These are phyloP conservation scores for Camelus bactrianus DNA, from an alignment of 2,113 vertebrate genomes.

Conservation along the genomic window DNA sequence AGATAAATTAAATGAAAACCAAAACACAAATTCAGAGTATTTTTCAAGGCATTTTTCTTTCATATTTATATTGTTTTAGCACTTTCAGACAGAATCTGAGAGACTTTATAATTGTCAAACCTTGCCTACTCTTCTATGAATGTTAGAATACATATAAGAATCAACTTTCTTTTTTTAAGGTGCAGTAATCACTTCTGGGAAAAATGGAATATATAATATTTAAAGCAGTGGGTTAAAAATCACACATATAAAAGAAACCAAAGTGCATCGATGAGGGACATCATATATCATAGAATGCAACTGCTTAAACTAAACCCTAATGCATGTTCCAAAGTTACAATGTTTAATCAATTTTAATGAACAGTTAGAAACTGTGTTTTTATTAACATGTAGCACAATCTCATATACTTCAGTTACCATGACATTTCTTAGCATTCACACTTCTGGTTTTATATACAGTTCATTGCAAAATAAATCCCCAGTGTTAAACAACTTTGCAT, in stretches of 20 bases:
- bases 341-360: background rate
- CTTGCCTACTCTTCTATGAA: background rate
- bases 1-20: conserved; percentile 1
- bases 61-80: background rate
- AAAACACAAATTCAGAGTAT: background rate
- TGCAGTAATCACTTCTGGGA: background rate
- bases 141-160: background rate
- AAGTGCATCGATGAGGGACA: background rate
- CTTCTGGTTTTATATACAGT: background rate
- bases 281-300: background rate
- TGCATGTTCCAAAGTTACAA: background rate
- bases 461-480: background rate
- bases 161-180: background rate
- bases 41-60: conserved; percentile 40
- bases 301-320: background rate
- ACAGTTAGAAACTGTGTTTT: background rate
- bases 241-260: background rate
- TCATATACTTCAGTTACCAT: background rate
- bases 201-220: background rate
- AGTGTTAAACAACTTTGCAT: background rate
- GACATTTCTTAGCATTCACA: background rate
- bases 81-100: background rate
- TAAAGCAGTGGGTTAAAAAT: background rate
- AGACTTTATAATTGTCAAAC: conserved; percentile 3
- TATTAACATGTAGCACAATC: background rate